Evolutionary conservation across 23 tunicate species (phyloP).

Genomic region (Aplidium turbinatum): DNA sequence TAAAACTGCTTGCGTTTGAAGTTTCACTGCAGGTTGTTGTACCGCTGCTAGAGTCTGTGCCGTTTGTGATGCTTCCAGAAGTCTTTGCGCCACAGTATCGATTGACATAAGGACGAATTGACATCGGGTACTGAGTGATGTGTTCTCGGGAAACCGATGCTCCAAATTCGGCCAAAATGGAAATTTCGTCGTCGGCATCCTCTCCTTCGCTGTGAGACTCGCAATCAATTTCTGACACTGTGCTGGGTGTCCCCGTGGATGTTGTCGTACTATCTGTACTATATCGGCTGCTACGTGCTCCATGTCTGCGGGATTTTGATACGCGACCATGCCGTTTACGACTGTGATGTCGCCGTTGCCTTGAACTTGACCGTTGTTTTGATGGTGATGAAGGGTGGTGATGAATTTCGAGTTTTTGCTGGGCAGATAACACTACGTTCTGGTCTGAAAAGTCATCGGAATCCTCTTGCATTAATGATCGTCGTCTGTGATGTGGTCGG

Average conservation of each 20-base stretch:
- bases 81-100: slow-evolving; percentile 32
- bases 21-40: slow-evolving; percentile 93
- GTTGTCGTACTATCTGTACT: slow-evolving; percentile 62
- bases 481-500: slow-evolving; percentile 69
- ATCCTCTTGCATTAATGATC: slow-evolving; percentile 31
- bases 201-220: slow-evolving; percentile 51
- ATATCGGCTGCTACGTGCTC: slow-evolving; percentile 21
- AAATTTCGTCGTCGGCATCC: slow-evolving; percentile 96
- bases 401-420: slow-evolving; percentile 35
- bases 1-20: slow-evolving; percentile 61
- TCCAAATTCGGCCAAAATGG: slow-evolving; percentile 70
- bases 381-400: slow-evolving; percentile 57
- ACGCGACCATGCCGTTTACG: slow-evolving; percentile 35
- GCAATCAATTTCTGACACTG: slow-evolving; percentile 43
- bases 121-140: slow-evolving; percentile 2
- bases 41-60: slow-evolving; percentile 78
- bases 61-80: slow-evolving; percentile 41
- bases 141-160: slow-evolving; percentile 60
- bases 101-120: slow-evolving; percentile 13
- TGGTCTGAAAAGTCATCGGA: slow-evolving; percentile 46
- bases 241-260: slow-evolving; percentile 34
- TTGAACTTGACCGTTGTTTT: slow-evolving; percentile 34
- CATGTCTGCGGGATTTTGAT: slow-evolving; percentile 15
- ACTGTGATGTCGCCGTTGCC: slow-evolving; percentile 28
- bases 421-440: slow-evolving; percentile 22